Evolutionary conservation across 2,888 invertebrate species (phyloP).

Genomic region (Helleia helle): DNA sequence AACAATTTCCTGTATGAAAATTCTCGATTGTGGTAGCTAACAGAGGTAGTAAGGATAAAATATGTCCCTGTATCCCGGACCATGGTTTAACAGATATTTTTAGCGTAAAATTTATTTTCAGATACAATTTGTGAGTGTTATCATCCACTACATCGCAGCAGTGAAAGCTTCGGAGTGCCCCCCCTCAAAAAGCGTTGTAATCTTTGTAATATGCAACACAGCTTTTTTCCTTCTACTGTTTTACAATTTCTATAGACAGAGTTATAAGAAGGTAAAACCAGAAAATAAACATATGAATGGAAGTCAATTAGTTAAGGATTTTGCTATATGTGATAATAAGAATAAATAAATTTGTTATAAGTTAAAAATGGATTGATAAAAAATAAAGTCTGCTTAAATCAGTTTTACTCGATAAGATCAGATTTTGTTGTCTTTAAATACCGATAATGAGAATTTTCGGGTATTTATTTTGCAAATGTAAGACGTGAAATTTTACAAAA

Average conservation of each 20-base stretch:
- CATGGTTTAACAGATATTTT: neutral
- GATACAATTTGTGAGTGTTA: conserved; percentile 77
- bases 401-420: too few species aligned
- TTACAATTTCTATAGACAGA: conserved; percentile 75
- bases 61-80: neutral
- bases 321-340: too few species aligned
- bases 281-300: neutral
- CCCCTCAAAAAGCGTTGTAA: conserved; percentile 68
- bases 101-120: conserved; percentile 36
- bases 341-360: too few species aligned
- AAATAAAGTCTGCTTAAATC: too few species aligned
- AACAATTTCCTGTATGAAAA: too few species aligned
- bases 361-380: too few species aligned
- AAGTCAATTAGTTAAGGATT: too few species aligned
- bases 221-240: conserved; percentile 76
- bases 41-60: neutral
- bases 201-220: conserved; percentile 73
- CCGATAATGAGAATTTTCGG: too few species aligned
- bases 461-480: too few species aligned
- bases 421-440: too few species aligned
- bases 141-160: conserved; percentile 66
- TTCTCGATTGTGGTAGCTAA: too few species aligned
- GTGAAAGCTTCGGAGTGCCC: conserved; percentile 73
- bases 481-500: too few species aligned
- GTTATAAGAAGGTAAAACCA: conserved; percentile 43